Conservation (phyloP, 2,888 invertebrate species). For the Chorisops tibialis region DNA sequence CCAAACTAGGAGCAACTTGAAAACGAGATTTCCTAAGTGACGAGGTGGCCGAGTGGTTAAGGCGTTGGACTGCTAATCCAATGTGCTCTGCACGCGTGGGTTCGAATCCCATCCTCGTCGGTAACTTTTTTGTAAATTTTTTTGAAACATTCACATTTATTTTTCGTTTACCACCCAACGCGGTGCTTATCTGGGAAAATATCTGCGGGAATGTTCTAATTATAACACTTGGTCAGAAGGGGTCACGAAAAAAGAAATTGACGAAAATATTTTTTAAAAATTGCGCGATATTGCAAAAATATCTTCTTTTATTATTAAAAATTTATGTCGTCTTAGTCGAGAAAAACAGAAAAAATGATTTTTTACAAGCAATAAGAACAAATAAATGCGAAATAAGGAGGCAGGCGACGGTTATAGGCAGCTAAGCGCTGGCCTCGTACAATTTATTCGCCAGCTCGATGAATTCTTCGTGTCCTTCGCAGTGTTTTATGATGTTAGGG, state of each 20-base stretch:
- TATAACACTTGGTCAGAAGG: too few species aligned
- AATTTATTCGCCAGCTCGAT: conserved; percentile 56
- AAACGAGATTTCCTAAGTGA: conserved; percentile 46
- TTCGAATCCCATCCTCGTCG: conserved; percentile 83
- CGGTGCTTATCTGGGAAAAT: background rate
- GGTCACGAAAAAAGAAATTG: too few species aligned
- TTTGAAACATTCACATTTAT: background rate
- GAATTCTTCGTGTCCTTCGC: conserved; percentile 59
- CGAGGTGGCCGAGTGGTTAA: conserved; percentile 86
- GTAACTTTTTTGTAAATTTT: conserved; percentile 41
- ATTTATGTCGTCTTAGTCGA: too few species aligned
- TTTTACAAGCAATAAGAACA: too few species aligned
- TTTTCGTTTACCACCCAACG: background rate
- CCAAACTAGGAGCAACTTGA: background rate
- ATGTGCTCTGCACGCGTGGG: conserved; percentile 85
- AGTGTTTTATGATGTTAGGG: conserved; percentile 55
- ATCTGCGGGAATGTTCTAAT: too few species aligned
- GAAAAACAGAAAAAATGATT: too few species aligned
- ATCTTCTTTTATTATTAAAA: too few species aligned
- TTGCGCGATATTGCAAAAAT: too few species aligned
- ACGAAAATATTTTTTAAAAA: too few species aligned
- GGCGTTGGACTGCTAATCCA: conserved; percentile 85
- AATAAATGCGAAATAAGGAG: too few species aligned
- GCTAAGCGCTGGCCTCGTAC: conserved; percentile 22
- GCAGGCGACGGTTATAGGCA: background rate